These are phyloP conservation scores for Drosophila meridionalis DNA, from an alignment of 2,888 invertebrate species.

Conservation along the genomic window DNA sequence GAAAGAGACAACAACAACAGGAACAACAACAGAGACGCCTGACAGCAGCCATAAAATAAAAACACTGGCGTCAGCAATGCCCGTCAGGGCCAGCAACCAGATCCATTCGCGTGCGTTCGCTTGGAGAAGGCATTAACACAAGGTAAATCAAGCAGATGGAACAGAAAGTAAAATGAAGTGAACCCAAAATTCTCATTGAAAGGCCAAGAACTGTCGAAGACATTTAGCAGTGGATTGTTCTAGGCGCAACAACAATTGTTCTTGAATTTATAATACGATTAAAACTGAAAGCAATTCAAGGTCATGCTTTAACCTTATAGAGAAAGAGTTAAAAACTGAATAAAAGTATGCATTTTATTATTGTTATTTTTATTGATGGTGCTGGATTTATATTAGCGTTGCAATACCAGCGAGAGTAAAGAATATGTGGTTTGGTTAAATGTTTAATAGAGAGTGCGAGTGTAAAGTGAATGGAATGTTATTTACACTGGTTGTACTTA, in stretches of 20 bases:
- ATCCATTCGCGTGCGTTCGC: constrained; percentile 15
- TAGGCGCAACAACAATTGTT: neutral
- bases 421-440: too few species aligned
- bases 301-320: neutral
- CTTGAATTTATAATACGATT: neutral
- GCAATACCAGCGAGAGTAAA: too few species aligned
- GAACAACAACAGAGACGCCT: constrained; percentile 23
- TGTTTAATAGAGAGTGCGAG: too few species aligned
- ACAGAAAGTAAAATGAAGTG: constrained; percentile 31
- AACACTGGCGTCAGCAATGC: constrained; percentile 43
- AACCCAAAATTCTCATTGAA: constrained; percentile 54
- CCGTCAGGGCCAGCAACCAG: constrained; percentile 29
- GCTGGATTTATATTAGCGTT: too few species aligned
- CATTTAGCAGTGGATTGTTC: constrained; percentile 12
- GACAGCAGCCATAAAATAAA: constrained; percentile 43
- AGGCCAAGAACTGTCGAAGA: constrained; percentile 26
- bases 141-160: constrained; percentile 66
- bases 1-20: constrained; percentile 33
- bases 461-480: too few species aligned
- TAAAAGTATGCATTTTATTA: too few species aligned
- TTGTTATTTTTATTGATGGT: too few species aligned
- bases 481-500: too few species aligned
- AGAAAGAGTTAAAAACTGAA: too few species aligned
- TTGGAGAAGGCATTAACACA: constrained; percentile 29
- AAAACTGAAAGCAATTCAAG: neutral